Base-by-base conservation (phyloP, 2,888 invertebrate genomes). In the Phania funesta region DNA sequence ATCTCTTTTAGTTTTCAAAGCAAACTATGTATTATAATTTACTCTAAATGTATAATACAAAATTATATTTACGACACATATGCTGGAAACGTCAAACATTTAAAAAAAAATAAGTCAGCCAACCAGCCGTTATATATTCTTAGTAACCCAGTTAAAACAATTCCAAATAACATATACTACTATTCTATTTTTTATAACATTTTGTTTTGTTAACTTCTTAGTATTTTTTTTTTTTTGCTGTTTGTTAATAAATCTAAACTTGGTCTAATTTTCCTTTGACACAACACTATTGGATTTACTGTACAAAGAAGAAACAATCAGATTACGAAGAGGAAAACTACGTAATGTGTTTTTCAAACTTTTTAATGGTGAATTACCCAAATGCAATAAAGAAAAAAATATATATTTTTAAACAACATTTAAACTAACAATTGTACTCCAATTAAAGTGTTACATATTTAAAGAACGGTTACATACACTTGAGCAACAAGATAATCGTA, bases 81-180 rank as follows among this genome's bases (percentile, higher is more conserved):
- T 35, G 35, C 35, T 13, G 11, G n/a, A 38, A 38, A 11, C 35
- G 0, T 1, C 0, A 38, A n/a, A 38, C 35, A 38, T 38, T 38
- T n/a, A 4, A 38, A 38, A 38, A 38, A 38, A 35, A 35, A 35
- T 9, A 38, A 38, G n/a, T 4, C 13, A 26, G 6, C 26, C 26
- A 38, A n/a, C 35, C 35, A 38, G 35, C 35, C 35, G 35, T 38
- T 38, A 38, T 32, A 32, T 48, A 29, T 48, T 50, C 71, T 26
- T 35, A 50, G 26, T 71, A 71, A 71, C 71, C 60, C 60, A 71
- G 60, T 71, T 71, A 50, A 38, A 32, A 65, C 22, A 50, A 65
- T 50, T 50, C 16, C 22, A 35, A 64, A 48, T 64, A 64, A 48
- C 32, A 48, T 35, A 24, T 52, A 18, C 11, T 38, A 38, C 35